Evolutionary conservation across 2,797 vertebrate species (phyloP).

Genomic region (Chelon auratus): DNA sequence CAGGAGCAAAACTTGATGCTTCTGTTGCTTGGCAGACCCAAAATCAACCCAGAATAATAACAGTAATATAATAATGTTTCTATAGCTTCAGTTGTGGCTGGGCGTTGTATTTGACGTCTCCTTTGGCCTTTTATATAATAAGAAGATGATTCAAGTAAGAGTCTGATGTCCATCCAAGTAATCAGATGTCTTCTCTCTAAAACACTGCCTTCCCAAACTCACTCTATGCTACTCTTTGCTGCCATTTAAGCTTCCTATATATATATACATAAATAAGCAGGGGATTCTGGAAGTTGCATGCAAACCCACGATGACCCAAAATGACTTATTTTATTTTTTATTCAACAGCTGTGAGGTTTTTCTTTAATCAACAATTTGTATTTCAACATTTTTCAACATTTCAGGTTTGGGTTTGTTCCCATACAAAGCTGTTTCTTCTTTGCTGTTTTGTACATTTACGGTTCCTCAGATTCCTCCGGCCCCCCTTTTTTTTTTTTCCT

Average conservation of each 20-base stretch:
- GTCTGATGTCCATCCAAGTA: background rate
- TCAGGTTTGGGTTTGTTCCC: constrained; percentile 6
- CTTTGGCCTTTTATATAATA: background rate
- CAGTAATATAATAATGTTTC: no score
- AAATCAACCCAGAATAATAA: no score
- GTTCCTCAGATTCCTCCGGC: constrained; percentile 7
- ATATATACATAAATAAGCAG: background rate
- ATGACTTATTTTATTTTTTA: constrained; percentile 4
- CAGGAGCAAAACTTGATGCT: background rate
- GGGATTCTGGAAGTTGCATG: constrained; percentile 17
- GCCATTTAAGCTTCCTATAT: constrained; percentile 11
- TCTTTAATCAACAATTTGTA: background rate
- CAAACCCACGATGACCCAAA: constrained; percentile 40
- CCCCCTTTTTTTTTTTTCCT: background rate
- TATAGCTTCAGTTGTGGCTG: no score
- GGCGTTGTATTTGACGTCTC: background rate
- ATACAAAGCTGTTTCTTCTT: constrained; percentile 7
- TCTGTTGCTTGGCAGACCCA: no score
- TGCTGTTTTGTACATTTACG: constrained; percentile 28
- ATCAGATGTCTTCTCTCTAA: no score
- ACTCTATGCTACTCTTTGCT: constrained; percentile 17
- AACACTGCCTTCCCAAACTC: background rate
- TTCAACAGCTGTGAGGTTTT: constrained; percentile 17
- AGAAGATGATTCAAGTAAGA: background rate
- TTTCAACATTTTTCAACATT: background rate